Conservation (phyloP, 2,797 vertebrate species). For the Loris lydekkerianus region DNA sequence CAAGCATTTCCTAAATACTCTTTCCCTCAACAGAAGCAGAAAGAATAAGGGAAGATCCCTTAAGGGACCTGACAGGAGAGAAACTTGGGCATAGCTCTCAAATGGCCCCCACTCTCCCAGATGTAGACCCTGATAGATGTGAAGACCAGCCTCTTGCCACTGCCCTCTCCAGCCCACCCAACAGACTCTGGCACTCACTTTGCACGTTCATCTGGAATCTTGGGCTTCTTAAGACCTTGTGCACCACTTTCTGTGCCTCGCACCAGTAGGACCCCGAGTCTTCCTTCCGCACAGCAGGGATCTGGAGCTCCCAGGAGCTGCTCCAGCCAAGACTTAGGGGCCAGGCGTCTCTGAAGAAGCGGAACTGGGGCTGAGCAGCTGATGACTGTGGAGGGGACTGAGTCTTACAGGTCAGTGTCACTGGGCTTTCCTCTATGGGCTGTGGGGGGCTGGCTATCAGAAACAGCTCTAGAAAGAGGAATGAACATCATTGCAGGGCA, state of each 20-base stretch:
- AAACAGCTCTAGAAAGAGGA: conserved; percentile 42
- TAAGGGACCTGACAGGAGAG: no score
- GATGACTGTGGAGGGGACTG: accelerated
- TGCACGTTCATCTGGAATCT: neutral
- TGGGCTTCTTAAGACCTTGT: accelerated
- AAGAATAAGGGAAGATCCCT: neutral
- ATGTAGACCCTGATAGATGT: neutral
- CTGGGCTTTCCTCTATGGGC: conserved; percentile 42
- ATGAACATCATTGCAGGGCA: neutral
- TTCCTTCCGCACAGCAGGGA: neutral
- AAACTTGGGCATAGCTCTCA: neutral
- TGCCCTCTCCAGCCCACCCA: accelerated
- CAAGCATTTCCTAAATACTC: neutral
- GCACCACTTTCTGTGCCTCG: accelerated
- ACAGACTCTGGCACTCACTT: conserved; percentile 40
- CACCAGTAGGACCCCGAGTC: conserved; percentile 51
- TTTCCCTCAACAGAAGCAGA: neutral
- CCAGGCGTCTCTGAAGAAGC: neutral
- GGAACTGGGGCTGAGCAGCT: neutral
- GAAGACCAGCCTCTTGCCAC: no score
- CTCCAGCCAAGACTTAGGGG: neutral
- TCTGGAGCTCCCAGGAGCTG: neutral
- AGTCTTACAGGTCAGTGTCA: conserved; percentile 60
- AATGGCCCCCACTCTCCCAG: neutral
- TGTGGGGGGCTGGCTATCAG: neutral